phyloP scores from a whole-genome alignment of 2,797 vertebrate genomes.

The Sylvia borin region DNA sequence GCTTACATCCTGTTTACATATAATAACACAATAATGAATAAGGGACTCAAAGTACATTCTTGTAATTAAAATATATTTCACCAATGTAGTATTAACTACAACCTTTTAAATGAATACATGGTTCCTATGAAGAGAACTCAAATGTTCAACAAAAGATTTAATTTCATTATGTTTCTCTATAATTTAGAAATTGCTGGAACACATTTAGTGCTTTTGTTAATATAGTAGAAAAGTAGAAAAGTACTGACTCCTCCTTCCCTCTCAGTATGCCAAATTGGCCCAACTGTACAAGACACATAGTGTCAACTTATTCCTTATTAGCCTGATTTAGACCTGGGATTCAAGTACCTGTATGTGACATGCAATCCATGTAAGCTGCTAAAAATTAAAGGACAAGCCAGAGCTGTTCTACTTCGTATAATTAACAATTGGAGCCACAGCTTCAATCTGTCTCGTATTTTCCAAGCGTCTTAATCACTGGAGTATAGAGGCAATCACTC shows the following conservation, averaged over 20 bases:
- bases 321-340: background rate
- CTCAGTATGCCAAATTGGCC: background rate
- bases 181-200: background rate
- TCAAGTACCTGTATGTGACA: background rate
- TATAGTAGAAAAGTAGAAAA: background rate
- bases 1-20: background rate
- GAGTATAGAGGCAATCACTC: slow-evolving; percentile 28
- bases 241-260: background rate
- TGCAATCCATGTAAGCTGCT: background rate
- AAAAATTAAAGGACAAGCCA: background rate
- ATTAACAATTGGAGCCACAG: background rate
- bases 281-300: background rate
- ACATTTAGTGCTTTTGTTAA: background rate
- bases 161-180: background rate
- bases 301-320: background rate
- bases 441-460: slow-evolving; percentile 20
- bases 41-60: background rate
- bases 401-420: background rate
- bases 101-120: background rate
- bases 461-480: slow-evolving; percentile 13
- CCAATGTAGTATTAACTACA: background rate
- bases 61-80: background rate
- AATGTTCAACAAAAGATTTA: background rate
- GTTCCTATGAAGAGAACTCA: background rate
- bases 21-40: background rate